phyloP scores from a whole-genome alignment of 1,140 invertebrate genomes.

The Drosophila lacteicornis region DNA sequence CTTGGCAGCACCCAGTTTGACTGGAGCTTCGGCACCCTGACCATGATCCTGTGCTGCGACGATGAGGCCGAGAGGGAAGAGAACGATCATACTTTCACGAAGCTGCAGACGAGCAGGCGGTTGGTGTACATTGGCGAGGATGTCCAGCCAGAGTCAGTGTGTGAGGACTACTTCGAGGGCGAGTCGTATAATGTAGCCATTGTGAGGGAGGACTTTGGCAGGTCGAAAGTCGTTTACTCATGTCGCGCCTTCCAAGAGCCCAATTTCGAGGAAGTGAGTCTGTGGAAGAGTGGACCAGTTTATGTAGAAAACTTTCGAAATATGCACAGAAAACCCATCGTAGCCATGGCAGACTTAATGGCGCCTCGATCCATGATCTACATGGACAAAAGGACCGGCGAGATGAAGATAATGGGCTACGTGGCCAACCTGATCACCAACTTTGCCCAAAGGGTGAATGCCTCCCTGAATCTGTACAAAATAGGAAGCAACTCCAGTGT shows the following conservation, averaged over 20 bases:
- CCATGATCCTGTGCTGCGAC: slow-evolving; percentile 46
- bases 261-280: slow-evolving; percentile 6
- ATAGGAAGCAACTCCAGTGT: no score
- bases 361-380: slow-evolving; percentile 54
- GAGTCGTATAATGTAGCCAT: slow-evolving; percentile 62
- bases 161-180: slow-evolving; percentile 8
- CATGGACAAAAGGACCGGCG: slow-evolving; percentile 6
- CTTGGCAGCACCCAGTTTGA: slow-evolving; percentile 34
- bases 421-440: slow-evolving; percentile 39
- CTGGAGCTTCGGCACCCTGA: slow-evolving; percentile 43
- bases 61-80: slow-evolving; percentile 10
- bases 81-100: slow-evolving; percentile 6
- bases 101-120: slow-evolving; percentile 38
- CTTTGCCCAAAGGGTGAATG: slow-evolving; percentile 57
- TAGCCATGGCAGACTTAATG: slow-evolving; percentile 40
- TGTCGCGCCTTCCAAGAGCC: slow-evolving; percentile 38
- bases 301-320: slow-evolving; percentile 56
- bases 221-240: neutral
- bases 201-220: slow-evolving; percentile 12
- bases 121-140: slow-evolving; percentile 8
- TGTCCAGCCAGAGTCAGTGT: slow-evolving; percentile 6
- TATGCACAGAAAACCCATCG: slow-evolving; percentile 23
- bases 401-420: slow-evolving; percentile 43
- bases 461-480: slow-evolving; percentile 28
- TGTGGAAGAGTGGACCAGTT: neutral